Evolutionary conservation across 2,113 vertebrate genomes (phyloP).

Genomic region (Copsychus sechellarum): DNA sequence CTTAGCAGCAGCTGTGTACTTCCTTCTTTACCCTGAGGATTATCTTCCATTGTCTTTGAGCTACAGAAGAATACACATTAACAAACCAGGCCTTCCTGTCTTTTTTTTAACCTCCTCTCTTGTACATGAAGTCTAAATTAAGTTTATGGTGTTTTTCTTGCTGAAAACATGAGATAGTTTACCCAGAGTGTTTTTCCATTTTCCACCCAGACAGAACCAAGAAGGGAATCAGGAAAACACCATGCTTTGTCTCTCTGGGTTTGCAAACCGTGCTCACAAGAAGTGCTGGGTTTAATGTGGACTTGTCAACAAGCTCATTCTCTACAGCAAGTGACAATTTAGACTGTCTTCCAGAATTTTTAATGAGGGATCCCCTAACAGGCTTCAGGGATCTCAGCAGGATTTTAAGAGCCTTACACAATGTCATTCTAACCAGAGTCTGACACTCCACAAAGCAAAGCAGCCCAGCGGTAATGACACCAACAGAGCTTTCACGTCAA

Average conservation of each 20-base stretch:
- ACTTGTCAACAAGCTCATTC: constrained; percentile 15
- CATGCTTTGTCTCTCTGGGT: neutral
- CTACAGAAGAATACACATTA: neutral
- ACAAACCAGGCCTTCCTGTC: neutral
- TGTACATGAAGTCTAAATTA: neutral
- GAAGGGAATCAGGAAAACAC: neutral
- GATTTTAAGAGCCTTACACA: constrained; percentile 8
- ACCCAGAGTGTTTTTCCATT: neutral
- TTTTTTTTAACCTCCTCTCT: neutral
- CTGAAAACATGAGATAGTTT: neutral
- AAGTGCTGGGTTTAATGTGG: neutral
- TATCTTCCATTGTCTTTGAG: neutral
- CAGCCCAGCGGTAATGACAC: neutral
- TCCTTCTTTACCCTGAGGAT: neutral
- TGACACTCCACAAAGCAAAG: neutral
- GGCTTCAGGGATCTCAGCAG: neutral
- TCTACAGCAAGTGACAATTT: neutral
- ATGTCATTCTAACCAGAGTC: neutral
- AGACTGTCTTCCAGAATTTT: neutral
- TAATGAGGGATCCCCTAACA: neutral
- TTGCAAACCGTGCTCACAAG: neutral
- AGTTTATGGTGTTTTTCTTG: neutral
- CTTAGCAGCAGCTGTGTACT: neutral
- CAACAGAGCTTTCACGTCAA: neutral
- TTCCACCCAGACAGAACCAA: neutral